A percentile compares a stretch with the other conserved stretches of the same genome.
These are phyloP conservation scores for Spinus olivaceus DNA, from an alignment of 2,797 vertebrate genomes.

Conservation along the genomic window DNA sequence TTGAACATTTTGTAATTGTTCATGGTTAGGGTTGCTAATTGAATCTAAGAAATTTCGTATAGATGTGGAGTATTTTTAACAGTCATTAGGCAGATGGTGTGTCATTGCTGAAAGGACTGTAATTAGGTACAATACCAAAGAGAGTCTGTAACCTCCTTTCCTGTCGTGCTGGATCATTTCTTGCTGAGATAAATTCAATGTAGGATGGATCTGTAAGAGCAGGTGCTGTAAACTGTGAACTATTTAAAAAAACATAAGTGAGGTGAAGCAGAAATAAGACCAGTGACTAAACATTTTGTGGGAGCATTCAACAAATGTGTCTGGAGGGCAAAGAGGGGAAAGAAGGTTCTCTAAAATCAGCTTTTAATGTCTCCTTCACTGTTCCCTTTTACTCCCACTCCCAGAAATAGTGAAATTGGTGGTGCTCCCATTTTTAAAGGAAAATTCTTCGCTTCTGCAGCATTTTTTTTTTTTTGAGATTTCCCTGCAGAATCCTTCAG, in stretches of 20 bases:
- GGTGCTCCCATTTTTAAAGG: neutral
- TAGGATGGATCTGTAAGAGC: neutral
- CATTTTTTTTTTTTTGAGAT: neutral
- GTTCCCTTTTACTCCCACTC: neutral
- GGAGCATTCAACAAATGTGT: neutral
- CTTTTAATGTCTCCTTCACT: neutral
- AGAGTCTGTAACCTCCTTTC: neutral
- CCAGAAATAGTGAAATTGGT: neutral
- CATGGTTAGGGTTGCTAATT: neutral
- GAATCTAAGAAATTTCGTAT: neutral
- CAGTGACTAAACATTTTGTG: neutral
- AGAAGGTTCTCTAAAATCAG: neutral
- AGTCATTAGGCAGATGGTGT: neutral
- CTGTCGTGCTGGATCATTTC: neutral
- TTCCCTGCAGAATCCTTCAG: neutral
- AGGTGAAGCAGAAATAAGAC: neutral
- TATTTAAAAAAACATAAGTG: neutral
- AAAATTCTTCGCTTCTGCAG: neutral
- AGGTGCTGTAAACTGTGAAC: neutral
- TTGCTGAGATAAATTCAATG: neutral
- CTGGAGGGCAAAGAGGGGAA: neutral
- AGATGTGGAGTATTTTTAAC: neutral
- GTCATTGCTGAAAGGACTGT: neutral
- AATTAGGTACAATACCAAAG: neutral
- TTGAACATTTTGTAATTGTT: rapidly evolving